Base-by-base conservation (phyloP, 2,888 invertebrate genomes). In the Metellina segmentata region DNA sequence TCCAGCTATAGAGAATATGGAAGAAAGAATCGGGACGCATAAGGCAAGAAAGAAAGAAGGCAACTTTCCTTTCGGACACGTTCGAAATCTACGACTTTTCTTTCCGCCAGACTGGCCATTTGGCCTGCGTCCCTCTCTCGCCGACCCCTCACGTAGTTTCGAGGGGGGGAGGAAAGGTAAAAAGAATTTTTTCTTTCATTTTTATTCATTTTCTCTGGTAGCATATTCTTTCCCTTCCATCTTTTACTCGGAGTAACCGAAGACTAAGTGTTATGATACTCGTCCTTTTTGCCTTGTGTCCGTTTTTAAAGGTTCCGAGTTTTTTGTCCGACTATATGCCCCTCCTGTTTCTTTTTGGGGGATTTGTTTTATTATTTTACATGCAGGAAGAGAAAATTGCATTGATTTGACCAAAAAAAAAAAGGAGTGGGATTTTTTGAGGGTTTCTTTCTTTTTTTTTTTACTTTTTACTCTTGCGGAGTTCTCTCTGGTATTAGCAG, bases 1-100 rank as follows among this genome's bases (percentile, higher is more conserved):
- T 20, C 53, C 48, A 72, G 71, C 53, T n/a, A 20, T 8, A 77
- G 75, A n/a, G 70, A 61, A 77, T 61, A 61, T 61, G 69, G 52
- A 72, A 81, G 53, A 74, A 19, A 69, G 81, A 72, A 79, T 71
- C 61, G 20, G 48, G 69, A 69, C 34, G 34, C 34, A 34, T 0
- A 8, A 20, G 69, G 49, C 19, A 6, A 20, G 53, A 82, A 70
- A 85, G 52, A 85, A 81, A 19, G 75, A n/a, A 48, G 48, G 71
- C 61, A 81, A 16, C 19, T 72, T 72, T 61, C 85, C 83, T 85
- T 82, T 81, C 82, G 85, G 85, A 90, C 90, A 90, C 90, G 90
- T 90, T 85, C 90, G 52, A 85, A 85, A 85, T 85, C 90, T 90
- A 90, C 85, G 90, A 85, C 85, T 90, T 83, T 83, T 83, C 71